Conservation (phyloP, 1,140 invertebrate species). For the Plectus sambesii region DNA sequence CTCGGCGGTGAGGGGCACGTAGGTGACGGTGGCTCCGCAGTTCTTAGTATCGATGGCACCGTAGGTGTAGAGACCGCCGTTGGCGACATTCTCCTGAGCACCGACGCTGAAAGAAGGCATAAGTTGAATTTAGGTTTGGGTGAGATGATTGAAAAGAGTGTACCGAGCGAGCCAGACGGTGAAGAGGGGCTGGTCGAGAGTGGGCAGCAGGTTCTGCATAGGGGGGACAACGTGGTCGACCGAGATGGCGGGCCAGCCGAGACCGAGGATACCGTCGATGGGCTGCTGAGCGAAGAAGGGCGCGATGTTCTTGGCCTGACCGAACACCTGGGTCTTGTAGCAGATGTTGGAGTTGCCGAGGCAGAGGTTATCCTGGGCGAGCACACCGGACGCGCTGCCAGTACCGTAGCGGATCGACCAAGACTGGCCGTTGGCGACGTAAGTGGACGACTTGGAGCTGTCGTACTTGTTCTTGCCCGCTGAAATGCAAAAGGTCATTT, state of each 20-base stretch:
- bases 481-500: too few relatives aligned
- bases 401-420: slow-evolving; percentile 31
- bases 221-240: slow-evolving; percentile 31
- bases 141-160: too few relatives aligned
- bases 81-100: too few relatives aligned
- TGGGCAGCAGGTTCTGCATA: slow-evolving; percentile 30
- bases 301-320: slow-evolving; percentile 25
- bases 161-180: slow-evolving; percentile 37
- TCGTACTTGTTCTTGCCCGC: slow-evolving; percentile 31
- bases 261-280: slow-evolving; percentile 33
- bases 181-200: slow-evolving; percentile 25
- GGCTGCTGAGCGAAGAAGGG: slow-evolving; percentile 34
- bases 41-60: slow-evolving; percentile 29
- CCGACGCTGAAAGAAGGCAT: too few relatives aligned
- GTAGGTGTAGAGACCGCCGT: slow-evolving; percentile 33
- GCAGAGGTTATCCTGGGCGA: slow-evolving; percentile 19
- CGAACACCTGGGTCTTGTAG: slow-evolving; percentile 25
- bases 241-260: slow-evolving; percentile 32
- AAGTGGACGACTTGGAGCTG: slow-evolving; percentile 23
- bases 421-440: slow-evolving; percentile 14
- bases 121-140: too few relatives aligned
- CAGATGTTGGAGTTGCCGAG: slow-evolving; percentile 27
- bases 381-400: slow-evolving; percentile 20
- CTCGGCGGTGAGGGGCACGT: slow-evolving; percentile 25
- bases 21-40: slow-evolving; percentile 26